Evolutionary conservation across 2,797 vertebrate genomes (phyloP).

Genomic region (Darevskia nairensis): DNA sequence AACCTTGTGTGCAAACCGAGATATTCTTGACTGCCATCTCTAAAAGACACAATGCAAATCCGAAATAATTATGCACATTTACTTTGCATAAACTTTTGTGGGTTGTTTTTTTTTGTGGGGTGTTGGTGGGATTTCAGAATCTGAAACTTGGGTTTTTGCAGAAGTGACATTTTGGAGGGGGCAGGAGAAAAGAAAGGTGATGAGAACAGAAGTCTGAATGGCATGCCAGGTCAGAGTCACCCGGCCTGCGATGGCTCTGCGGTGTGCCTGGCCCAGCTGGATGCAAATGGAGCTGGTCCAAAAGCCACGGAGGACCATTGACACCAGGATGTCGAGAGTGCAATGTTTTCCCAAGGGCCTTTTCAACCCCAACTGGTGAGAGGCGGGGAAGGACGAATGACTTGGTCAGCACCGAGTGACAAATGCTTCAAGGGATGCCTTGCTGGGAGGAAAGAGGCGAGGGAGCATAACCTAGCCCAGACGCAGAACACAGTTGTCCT

Average conservation of each 20-base stretch:
- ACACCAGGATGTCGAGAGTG: background rate
- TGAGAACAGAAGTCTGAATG: background rate
- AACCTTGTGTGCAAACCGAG: background rate
- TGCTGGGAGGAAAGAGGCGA: background rate
- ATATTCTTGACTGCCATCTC: background rate
- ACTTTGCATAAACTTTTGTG: background rate
- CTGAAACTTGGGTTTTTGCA: background rate
- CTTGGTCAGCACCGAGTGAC: background rate
- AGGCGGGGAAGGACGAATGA: background rate
- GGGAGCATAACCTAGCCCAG: background rate
- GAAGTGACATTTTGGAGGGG: background rate
- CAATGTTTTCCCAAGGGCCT: background rate
- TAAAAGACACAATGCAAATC: background rate
- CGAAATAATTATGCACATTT: background rate
- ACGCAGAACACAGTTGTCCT: too few relatives aligned
- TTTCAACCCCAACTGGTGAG: background rate
- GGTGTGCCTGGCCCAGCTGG: background rate
- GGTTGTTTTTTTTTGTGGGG: background rate
- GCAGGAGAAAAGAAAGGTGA: background rate
- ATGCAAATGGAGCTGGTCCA: background rate
- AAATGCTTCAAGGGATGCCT: background rate
- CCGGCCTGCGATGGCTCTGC: background rate
- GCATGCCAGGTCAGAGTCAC: background rate
- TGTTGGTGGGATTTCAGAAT: background rate
- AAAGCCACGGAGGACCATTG: background rate